Percentiles rank a stretch among this genome's conserved stretches.
Evolutionary conservation across 2,113 vertebrate species (phyloP).

Genomic region (Clinocottus analis): DNA sequence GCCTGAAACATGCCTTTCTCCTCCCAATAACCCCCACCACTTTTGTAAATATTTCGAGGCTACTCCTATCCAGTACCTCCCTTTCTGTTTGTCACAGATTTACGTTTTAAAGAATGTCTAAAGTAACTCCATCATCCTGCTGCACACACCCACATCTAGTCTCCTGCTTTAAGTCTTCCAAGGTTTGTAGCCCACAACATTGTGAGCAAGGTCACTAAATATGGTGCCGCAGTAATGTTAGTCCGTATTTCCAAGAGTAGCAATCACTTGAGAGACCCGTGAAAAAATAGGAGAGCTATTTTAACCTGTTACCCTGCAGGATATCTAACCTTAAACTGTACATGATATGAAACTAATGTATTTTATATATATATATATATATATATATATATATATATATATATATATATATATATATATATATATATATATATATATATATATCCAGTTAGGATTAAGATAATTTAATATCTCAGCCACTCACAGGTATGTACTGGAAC

Average conservation of each 20-base stretch:
- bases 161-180: conserved; percentile 2
- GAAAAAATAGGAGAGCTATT: conserved; percentile 66
- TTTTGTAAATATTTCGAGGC: conserved; percentile 7
- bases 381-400: too few species aligned
- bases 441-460: neutral
- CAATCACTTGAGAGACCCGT: conserved; percentile 48
- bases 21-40: conserved; percentile 60
- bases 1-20: conserved; percentile 68
- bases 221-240: conserved; percentile 19
- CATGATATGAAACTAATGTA: neutral
- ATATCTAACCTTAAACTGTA: conserved; percentile 42
- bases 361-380: too few species aligned
- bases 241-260: conserved; percentile 51
- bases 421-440: too few species aligned
- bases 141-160: neutral
- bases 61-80: neutral
- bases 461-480: neutral
- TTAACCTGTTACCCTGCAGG: conserved; percentile 76
- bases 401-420: too few species aligned
- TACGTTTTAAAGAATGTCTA: neutral
- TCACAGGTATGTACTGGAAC: neutral
- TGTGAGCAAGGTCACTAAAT: conserved; percentile 32
- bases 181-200: neutral
- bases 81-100: conserved; percentile 7
- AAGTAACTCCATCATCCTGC: neutral